Percentiles rank a stretch among this genome's conserved stretches.
These are phyloP conservation scores for Trissolcus brochymenae DNA, from an alignment of 2,888 invertebrate genomes.

Conservation along the genomic window DNA sequence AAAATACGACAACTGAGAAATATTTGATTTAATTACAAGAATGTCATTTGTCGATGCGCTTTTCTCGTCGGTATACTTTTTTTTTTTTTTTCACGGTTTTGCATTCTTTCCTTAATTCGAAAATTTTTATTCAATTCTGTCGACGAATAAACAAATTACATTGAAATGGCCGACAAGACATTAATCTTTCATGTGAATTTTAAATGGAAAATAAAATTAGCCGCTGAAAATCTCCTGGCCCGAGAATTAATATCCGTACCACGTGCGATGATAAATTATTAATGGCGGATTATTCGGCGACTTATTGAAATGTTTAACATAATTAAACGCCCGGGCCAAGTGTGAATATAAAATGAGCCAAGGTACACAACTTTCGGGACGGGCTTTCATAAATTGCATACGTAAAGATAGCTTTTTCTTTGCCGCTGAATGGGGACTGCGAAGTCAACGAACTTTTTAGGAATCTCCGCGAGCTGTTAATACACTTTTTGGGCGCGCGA, in stretches of 20 bases:
- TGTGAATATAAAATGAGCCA: constrained; percentile 43
- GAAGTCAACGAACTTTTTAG: constrained; percentile 51
- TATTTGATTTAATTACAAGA: no score
- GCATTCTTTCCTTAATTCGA: no score
- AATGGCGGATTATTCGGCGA: constrained; percentile 12
- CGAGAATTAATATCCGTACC: no score
- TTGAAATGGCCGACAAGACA: no score
- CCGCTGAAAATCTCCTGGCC: background rate
- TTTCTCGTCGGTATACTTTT: no score
- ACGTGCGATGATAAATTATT: constrained; percentile 16
- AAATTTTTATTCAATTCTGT: no score
- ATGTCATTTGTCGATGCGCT: no score
- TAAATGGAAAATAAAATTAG: no score
- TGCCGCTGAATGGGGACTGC: constrained; percentile 29
- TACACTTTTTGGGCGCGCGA: constrained; percentile 41
- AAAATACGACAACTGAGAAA: no score
- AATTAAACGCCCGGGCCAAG: constrained; percentile 35
- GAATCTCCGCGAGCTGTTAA: constrained; percentile 43
- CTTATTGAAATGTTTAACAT: constrained; percentile 33
- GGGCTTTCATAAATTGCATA: constrained; percentile 30
- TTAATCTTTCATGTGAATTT: no score
- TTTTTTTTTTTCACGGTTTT: no score
- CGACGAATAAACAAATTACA: no score
- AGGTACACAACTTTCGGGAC: constrained; percentile 40
- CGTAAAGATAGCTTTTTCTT: constrained; percentile 46